Base-by-base conservation (phyloP, 2,113 vertebrate genomes). In the Myodes glareolus region DNA sequence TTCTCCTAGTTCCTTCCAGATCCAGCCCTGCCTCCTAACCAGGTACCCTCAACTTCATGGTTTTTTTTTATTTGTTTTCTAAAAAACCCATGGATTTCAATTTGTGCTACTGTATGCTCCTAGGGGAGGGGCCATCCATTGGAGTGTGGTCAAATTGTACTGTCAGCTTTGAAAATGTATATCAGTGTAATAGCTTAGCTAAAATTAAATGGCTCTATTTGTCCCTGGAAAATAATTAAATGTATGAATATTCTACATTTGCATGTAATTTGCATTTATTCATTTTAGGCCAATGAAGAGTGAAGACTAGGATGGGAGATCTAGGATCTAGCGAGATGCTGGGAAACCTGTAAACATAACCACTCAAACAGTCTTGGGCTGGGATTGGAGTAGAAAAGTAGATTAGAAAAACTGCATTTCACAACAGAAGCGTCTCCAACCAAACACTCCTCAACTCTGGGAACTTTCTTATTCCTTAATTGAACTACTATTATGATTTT, bases 211-310 rank as follows among this genome's bases (percentile, higher is more conserved):
- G 68, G 11, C 45, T 68, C 52, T 55, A 77, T 92, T 61, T 94
- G 95, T 93, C 87, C 63, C 19, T 65, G 39, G 68, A 94, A 97
- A 84, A 96, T 95, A 94, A 96, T 77, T 95, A 93, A 92, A 89
- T 63, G 50, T 89, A 67, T 95, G 61, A 94, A 63, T 91, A 86
- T 50, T 92, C 39, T 67, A 96, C 36, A 95, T 95, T 88, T 96
- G 61, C 75, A 63, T 92, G 16, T 67, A 52, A 97, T 95, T 85
- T 95, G 47, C 82, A 92, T 67, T 36, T 75, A 19, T 67, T 90
- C 68, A 58, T 91, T 94, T 33, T 87, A 82, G 36, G 50, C 76
- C 94, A 96, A 88, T 13, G 33, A 90, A 23, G 21, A 4, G n/a
- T 80, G 73, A 76, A 91, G 13, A 42, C 31, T 47, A 14, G 19